Conservation (phyloP, 2,888 invertebrate genomes). For the Cephalotes varians region DNA sequence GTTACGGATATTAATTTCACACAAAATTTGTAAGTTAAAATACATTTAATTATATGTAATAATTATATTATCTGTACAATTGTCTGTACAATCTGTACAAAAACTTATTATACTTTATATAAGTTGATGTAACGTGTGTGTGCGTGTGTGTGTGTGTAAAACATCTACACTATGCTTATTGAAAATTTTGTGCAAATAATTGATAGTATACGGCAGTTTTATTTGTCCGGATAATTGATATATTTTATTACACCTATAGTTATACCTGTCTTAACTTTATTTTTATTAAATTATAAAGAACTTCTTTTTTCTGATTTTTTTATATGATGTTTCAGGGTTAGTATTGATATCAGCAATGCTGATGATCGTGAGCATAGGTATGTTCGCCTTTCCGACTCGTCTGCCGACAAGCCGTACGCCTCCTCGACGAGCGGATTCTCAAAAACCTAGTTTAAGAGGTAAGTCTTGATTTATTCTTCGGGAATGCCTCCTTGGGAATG, state of each 20-base stretch:
- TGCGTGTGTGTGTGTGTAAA: too few relatives aligned
- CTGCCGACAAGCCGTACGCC: slow-evolving; percentile 87
- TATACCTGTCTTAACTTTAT: background rate
- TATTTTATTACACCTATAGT: background rate
- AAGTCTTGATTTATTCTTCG: slow-evolving; percentile 67
- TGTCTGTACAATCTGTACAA: too few relatives aligned
- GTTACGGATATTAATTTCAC: background rate
- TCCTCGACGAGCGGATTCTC: slow-evolving; percentile 84
- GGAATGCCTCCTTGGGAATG: background rate
- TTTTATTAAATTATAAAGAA: background rate
- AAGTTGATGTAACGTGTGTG: too few relatives aligned
- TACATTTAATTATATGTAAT: background rate
- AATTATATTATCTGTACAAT: background rate
- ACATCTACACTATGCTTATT: background rate
- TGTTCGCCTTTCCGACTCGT: slow-evolving; percentile 96
- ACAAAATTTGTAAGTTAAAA: background rate
- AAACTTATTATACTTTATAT: background rate
- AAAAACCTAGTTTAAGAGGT: slow-evolving; percentile 90
- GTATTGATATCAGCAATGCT: slow-evolving; percentile 94
- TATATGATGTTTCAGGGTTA: slow-evolving; percentile 88
- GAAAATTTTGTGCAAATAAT: slow-evolving; percentile 4
- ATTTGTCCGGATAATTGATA: background rate
- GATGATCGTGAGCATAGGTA: slow-evolving; percentile 93
- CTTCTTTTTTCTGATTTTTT: background rate
- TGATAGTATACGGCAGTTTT: background rate